Percentiles rank a stretch among this genome's conserved stretches.
phyloP scores from a whole-genome alignment of 1,140 invertebrate species.

The Lethocerus indicus region DNA sequence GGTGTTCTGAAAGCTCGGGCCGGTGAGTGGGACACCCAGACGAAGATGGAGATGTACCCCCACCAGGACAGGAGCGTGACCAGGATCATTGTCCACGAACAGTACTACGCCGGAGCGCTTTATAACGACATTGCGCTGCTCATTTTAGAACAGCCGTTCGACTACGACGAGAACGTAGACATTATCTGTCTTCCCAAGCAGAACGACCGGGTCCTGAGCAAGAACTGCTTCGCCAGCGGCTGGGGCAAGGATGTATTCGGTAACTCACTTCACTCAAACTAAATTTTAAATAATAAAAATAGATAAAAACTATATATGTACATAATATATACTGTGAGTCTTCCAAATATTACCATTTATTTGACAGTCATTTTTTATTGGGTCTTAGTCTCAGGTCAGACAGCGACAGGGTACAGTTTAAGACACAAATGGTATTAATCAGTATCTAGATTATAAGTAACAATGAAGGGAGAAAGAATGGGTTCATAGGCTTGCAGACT shows the following conservation, averaged over 20 bases:
- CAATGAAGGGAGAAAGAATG: too few relatives aligned
- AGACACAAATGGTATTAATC: too few relatives aligned
- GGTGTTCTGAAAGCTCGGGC: constrained; percentile 18
- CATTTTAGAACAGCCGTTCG: constrained; percentile 34
- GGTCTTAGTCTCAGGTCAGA: too few relatives aligned
- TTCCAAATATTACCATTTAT: too few relatives aligned
- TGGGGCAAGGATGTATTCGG: constrained; percentile 55
- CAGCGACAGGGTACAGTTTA: too few relatives aligned
- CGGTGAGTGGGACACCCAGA: constrained; percentile 51
- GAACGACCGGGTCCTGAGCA: constrained; percentile 23
- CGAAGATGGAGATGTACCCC: constrained; percentile 44
- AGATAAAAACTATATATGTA: too few relatives aligned
- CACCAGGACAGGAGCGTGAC: constrained; percentile 50
- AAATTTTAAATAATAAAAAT: too few relatives aligned
- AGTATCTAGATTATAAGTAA: too few relatives aligned
- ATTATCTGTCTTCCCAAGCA: constrained; percentile 47
- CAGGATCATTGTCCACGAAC: constrained; percentile 30
- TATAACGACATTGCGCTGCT: constrained; percentile 52
- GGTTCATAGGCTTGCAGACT: too few relatives aligned
- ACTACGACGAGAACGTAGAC: constrained; percentile 47
- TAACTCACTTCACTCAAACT: too few relatives aligned
- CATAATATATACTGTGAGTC: too few relatives aligned
- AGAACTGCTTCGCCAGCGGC: constrained; percentile 42
- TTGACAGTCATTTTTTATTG: too few relatives aligned
- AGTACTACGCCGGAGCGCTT: constrained; percentile 32